Evolutionary conservation across 2,888 invertebrate species (phyloP).

Genomic region (Cheilosia vulpina): DNA sequence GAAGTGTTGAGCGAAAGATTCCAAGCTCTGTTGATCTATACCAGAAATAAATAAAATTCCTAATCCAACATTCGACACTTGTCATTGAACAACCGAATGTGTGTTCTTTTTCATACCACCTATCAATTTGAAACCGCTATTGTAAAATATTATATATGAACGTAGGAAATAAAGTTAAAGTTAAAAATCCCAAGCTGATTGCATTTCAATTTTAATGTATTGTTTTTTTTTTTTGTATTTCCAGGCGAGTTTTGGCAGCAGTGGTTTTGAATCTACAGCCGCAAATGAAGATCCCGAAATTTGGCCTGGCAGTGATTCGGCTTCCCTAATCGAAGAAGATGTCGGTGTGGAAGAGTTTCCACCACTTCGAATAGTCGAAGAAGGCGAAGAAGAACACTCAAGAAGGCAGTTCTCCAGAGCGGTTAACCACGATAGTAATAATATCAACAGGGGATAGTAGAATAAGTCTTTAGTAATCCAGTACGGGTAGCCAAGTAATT

Average conservation of each 20-base stretch:
- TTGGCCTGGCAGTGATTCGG: constrained; percentile 29
- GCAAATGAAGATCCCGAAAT: constrained; percentile 41
- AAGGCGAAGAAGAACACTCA: constrained; percentile 28
- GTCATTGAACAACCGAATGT: no score
- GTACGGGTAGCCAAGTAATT: constrained; percentile 6
- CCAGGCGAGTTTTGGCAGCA: constrained; percentile 78
- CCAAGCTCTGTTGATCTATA: no score
- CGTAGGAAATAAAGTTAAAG: no score
- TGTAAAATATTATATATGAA: no score
- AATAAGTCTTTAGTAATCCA: constrained; percentile 36
- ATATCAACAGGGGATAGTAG: constrained; percentile 37
- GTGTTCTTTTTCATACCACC: no score
- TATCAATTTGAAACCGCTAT: no score
- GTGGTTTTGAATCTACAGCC: constrained; percentile 76
- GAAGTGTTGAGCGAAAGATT: no score
- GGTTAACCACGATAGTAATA: constrained; percentile 20
- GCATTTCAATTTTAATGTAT: not conserved
- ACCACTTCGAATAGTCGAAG: constrained; percentile 62
- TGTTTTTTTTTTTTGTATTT: constrained; percentile 70
- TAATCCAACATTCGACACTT: no score
- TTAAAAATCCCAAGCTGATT: no score
- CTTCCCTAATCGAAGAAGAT: constrained; percentile 36
- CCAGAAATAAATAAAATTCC: not conserved
- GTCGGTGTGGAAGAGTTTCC: constrained; percentile 47
- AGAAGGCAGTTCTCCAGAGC: constrained; percentile 31